Evolutionary conservation across 2,888 invertebrate species (phyloP), one percentile per base, ranked within the genome.

Genomic region (Euplagia quadripunctaria): DNA sequence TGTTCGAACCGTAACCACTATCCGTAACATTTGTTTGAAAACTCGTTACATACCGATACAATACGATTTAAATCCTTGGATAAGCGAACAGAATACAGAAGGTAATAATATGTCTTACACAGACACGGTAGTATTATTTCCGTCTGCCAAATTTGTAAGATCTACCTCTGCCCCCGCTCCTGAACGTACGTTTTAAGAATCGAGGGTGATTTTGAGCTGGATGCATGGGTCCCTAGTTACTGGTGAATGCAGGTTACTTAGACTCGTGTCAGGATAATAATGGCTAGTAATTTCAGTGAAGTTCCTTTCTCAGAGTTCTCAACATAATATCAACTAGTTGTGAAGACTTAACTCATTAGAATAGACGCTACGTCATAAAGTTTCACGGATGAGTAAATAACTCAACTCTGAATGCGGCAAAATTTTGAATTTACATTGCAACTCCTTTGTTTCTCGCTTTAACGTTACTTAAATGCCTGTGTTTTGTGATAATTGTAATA

Each of bases 241-340:
- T 87, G 87, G 86, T 70, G 68, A 71, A 80, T 84, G 81, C 31
- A 82, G 82, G 82, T 87, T 85, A 85, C 85, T 80, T 83, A 81
- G 82, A 79, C 82, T 85, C 84, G 86, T 86, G 88, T 89, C 88
- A 89, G 87, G 85, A 90, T 90, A 88, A 90, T 89, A 88, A 82
- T 80, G 83, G 85, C 85, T 82, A 85, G 86, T 85, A 61, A 86
- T 86, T 84, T 82, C 77, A 78, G 76, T 76, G 73, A 85, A 87
- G 83, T 85, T 86, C 81, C 80, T 82, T 84, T 82, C 51, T 81
- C 78, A 64, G 78, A 86, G 83, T 87, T 87, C 71, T 76, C 79
- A 76, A 80, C 77, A 80, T 85, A 85, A 85, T 85, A 85, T 86
- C 83, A 85, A 83, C 83, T 85, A 85, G 87, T 85, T 85, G 77